Evolutionary conservation across 2,888 invertebrate genomes (phyloP).

Genomic region (Trichogramma evanescens): DNA sequence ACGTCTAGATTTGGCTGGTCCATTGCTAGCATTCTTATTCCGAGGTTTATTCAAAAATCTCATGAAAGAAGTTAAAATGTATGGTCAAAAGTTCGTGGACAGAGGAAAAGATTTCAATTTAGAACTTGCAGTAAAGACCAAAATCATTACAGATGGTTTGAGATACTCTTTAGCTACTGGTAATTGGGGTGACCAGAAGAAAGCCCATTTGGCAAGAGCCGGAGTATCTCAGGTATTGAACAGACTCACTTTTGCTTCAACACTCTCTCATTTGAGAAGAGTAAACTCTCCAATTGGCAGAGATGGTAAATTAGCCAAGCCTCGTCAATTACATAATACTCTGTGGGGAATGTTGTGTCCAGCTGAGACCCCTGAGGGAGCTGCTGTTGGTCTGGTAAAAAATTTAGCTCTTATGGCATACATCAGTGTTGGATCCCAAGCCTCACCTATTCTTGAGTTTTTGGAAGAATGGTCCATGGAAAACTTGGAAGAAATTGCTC

Average conservation of each 20-base stretch:
- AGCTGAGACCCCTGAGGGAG: constrained; percentile 98
- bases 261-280: constrained; percentile 92
- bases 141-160: constrained; percentile 95
- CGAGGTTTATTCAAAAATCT: constrained; percentile 93
- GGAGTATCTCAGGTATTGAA: constrained; percentile 97
- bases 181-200: constrained; percentile 99
- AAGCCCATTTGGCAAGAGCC: constrained; percentile 96
- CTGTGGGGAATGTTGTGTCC: constrained; percentile 99
- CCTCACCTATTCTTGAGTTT: constrained; percentile 98
- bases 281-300: constrained; percentile 99
- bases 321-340: constrained; percentile 97
- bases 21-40: constrained; percentile 92
- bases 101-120: constrained; percentile 97
- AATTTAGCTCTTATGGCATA: constrained; percentile 99
- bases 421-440: constrained; percentile 98
- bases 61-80: constrained; percentile 95
- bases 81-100: constrained; percentile 98
- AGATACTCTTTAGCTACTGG: constrained; percentile 98
- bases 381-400: constrained; percentile 94
- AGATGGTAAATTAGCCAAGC: constrained; percentile 97
- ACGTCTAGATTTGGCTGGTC: constrained; percentile 94
- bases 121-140: constrained; percentile 92
- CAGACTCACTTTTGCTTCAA: constrained; percentile 95
- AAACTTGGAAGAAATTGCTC: constrained; percentile 96
- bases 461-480: constrained; percentile 99